Percentiles rank a stretch among this genome's conserved stretches.
Conservation (phyloP, 2,797 vertebrate genomes). For the Enteromius argenteus region DNA sequence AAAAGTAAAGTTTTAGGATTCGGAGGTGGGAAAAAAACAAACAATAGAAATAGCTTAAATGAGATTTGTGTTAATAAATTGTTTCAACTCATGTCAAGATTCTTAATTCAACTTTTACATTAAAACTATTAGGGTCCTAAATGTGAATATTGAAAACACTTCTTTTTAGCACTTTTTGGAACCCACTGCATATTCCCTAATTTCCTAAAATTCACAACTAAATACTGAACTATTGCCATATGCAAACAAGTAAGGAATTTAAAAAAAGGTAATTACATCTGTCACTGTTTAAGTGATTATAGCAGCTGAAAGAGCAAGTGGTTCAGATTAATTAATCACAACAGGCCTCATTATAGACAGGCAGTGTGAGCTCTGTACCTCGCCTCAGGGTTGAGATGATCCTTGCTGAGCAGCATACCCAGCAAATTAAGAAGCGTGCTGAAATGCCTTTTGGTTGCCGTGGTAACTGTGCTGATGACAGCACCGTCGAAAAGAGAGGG, state of each 20-base stretch:
- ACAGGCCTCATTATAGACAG: conserved; percentile 10
- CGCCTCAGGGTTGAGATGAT: conserved; percentile 90
- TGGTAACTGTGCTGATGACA: conserved; percentile 98
- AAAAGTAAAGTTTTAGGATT: background rate
- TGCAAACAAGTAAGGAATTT: background rate
- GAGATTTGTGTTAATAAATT: background rate
- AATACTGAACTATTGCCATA: background rate
- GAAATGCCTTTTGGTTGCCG: conserved; percentile 98
- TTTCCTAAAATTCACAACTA: background rate
- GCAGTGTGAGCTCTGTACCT: conserved; percentile 75
- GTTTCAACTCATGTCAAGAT: background rate
- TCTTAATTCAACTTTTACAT: background rate
- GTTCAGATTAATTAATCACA: conserved; percentile 23
- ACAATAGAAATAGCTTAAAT: background rate
- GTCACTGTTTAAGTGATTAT: background rate
- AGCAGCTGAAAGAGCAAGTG: conserved; percentile 1
- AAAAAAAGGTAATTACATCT: conserved; percentile 17
- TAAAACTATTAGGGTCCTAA: background rate
- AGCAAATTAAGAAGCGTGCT: conserved; percentile 92
- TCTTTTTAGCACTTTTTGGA: background rate
- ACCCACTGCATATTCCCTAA: background rate
- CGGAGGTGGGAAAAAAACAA: background rate
- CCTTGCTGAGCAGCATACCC: conserved; percentile 89
- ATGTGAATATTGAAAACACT: background rate
- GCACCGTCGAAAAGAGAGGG: conserved; percentile 97